phyloP scores from a whole-genome alignment of 2,113 vertebrate species.

The Balaeniceps rex region DNA sequence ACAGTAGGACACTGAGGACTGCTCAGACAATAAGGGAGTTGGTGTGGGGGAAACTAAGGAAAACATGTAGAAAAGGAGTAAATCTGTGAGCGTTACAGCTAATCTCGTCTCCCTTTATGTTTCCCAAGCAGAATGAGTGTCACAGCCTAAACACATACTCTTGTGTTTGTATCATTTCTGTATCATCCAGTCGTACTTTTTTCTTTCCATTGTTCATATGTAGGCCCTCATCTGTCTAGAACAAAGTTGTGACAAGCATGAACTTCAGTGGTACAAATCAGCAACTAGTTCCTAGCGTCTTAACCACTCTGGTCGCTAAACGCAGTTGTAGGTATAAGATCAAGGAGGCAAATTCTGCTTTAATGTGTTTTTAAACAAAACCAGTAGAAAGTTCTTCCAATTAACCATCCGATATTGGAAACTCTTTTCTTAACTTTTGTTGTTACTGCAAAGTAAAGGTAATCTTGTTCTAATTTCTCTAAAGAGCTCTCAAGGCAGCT shows the following conservation, averaged over 20 bases:
- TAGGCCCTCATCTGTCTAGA: background rate
- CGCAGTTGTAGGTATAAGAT: background rate
- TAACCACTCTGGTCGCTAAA: background rate
- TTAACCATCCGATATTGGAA: background rate
- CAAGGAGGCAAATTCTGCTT: background rate
- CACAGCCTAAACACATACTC: background rate
- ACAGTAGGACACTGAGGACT: background rate
- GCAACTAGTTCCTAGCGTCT: background rate
- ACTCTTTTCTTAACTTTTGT: background rate
- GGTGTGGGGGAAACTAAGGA: background rate
- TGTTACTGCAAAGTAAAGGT: background rate
- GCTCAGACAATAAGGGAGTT: background rate
- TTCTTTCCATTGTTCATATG: background rate
- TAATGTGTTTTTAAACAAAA: background rate
- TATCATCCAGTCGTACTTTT: background rate
- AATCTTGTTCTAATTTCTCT: background rate
- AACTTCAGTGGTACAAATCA: background rate
- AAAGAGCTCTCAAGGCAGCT: background rate
- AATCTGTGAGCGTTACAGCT: background rate
- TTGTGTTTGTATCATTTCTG: background rate
- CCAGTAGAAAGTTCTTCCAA: background rate
- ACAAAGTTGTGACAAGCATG: background rate
- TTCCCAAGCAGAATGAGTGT: background rate
- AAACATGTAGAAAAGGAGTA: background rate
- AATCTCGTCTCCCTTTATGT: background rate